phyloP scores from a whole-genome alignment of 2,888 invertebrate species.

The Callinectes sapidus region DNA sequence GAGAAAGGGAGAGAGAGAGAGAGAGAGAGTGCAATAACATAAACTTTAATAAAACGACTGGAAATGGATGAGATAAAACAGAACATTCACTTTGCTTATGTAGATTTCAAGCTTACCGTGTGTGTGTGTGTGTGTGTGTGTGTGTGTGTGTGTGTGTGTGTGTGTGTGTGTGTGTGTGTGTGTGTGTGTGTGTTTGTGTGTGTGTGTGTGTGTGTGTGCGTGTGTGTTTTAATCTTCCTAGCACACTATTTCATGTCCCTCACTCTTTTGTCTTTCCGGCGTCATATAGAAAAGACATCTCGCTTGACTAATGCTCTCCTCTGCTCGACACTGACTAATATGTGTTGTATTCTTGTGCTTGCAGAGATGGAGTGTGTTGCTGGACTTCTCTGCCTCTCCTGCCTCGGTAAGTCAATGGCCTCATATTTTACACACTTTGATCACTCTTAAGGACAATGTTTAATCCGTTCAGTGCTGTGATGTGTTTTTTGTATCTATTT shows the following conservation, averaged over 20 bases:
- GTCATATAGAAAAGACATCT: not conserved
- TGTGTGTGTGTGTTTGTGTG: no score
- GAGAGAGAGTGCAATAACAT: not conserved
- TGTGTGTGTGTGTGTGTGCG: not conserved
- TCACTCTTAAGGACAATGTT: no score
- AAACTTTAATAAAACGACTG: not conserved
- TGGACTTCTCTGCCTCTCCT: slow-evolving; percentile 22
- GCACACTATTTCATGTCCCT: not conserved
- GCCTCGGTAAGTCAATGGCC: not conserved
- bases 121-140: not conserved
- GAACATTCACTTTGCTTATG: not conserved
- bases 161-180: no score
- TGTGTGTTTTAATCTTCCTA: not conserved
- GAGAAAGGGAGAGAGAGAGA: not conserved
- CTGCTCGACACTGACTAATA: not conserved
- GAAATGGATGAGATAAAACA: not conserved
- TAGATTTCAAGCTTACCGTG: not conserved
- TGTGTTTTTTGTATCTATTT: no score
- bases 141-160: no score
- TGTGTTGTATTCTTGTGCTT: not conserved
- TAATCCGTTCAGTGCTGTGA: no score
- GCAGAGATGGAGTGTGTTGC: slow-evolving; percentile 19
- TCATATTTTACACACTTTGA: no score
- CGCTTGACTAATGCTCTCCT: not conserved
- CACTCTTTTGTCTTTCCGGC: not conserved